Conservation (phyloP, 2,888 invertebrate genomes). For the Sinopyrophorus schimmeli region DNA sequence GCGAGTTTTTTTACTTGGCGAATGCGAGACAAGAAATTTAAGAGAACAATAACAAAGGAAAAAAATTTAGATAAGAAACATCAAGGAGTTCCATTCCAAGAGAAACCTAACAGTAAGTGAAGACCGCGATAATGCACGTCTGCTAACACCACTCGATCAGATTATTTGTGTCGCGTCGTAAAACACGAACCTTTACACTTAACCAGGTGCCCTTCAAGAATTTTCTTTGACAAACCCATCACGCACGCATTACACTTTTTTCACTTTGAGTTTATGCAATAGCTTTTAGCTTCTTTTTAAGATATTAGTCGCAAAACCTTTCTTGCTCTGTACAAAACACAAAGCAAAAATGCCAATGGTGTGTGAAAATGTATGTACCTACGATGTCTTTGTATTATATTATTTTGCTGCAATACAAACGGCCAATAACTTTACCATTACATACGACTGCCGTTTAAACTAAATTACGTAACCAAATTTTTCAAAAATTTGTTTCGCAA, state of each 20-base stretch:
- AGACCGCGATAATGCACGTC: slow-evolving; percentile 21
- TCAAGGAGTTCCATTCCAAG: slow-evolving; percentile 13
- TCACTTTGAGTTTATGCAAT: slow-evolving; percentile 2
- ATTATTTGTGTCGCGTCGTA: slow-evolving; percentile 32
- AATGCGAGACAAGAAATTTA: too few relatives aligned
- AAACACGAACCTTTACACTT: slow-evolving; percentile 25
- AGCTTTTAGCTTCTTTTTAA: slow-evolving; percentile 7
- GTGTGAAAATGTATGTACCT: too few relatives aligned
- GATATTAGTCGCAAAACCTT: too few relatives aligned
- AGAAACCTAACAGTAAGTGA: slow-evolving; percentile 3
- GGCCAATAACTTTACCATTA: too few relatives aligned
- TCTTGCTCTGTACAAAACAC: too few relatives aligned
- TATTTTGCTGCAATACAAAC: too few relatives aligned
- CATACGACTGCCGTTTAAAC: too few relatives aligned
- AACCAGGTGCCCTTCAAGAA: slow-evolving; percentile 18
- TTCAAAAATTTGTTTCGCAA: too few relatives aligned
- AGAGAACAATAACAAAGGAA: slow-evolving; percentile 4
- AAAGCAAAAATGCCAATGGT: too few relatives aligned
- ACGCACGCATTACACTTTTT: slow-evolving; percentile 10
- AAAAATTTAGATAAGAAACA: slow-evolving; percentile 11
- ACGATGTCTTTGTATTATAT: too few relatives aligned
- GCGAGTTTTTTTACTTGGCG: too few relatives aligned
- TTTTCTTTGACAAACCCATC: slow-evolving; percentile 14
- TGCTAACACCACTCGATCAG: slow-evolving; percentile 23
- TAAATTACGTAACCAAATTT: too few relatives aligned